phyloP scores from a whole-genome alignment of 2,797 vertebrate species.

The Okamejei kenojei region DNA sequence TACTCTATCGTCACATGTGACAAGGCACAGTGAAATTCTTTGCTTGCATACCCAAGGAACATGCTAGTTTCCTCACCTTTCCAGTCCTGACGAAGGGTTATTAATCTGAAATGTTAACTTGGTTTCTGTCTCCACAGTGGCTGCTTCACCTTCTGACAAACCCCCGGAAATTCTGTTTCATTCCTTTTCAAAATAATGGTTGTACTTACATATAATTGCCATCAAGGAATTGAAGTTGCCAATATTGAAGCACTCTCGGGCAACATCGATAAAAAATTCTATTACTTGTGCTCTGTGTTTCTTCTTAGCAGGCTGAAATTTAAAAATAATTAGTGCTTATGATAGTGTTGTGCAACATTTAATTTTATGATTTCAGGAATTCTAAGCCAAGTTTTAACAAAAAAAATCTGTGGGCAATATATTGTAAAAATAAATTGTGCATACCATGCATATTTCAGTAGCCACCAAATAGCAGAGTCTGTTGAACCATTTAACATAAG shows the following conservation, averaged over 20 bases:
- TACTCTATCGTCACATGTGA: too few species aligned
- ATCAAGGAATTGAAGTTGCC: slow-evolving; percentile 94
- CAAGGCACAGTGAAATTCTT: too few species aligned
- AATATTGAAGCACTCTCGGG: slow-evolving; percentile 90
- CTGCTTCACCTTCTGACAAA: too few species aligned
- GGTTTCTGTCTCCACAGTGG: too few species aligned
- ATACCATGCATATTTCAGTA: slow-evolving; percentile 89
- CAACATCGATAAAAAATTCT: slow-evolving; percentile 90
- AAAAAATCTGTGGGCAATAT: not conserved
- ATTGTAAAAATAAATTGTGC: not conserved
- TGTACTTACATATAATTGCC: slow-evolving; percentile 89
- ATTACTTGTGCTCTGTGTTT: slow-evolving; percentile 84
- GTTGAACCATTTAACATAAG: slow-evolving; percentile 90
- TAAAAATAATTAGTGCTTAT: not conserved
- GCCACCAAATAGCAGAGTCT: slow-evolving; percentile 83
- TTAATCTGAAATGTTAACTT: too few species aligned
- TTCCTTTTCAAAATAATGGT: not conserved
- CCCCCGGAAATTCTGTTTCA: not conserved
- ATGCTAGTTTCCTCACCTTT: too few species aligned
- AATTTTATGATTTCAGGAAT: not conserved
- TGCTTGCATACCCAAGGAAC: too few species aligned
- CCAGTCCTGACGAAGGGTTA: too few species aligned
- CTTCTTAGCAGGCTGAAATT: slow-evolving; percentile 80
- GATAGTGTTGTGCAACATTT: not conserved
- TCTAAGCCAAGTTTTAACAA: not conserved